Conservation (phyloP, 2,797 vertebrate species). For the Poecilia picta region DNA sequence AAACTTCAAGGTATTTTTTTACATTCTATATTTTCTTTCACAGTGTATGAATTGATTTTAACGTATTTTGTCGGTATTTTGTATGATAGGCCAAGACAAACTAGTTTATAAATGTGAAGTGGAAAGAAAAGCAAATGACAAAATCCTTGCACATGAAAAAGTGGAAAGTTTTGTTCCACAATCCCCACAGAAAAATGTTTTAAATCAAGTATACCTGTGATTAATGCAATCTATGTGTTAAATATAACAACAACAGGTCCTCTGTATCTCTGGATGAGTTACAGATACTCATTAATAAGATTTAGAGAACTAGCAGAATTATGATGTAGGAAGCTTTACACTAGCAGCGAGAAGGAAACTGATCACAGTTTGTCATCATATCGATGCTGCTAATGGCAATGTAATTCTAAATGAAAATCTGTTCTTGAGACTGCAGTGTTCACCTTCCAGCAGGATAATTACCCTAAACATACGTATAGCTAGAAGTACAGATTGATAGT, state of each 20-base stretch:
- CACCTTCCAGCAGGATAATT: not conserved
- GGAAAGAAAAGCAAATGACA: not conserved
- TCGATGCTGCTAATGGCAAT: not conserved
- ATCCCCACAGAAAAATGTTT: too few species aligned
- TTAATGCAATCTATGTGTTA: not conserved
- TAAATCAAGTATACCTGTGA: not conserved
- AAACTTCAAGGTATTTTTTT: constrained; percentile 54
- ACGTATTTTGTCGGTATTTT: not conserved
- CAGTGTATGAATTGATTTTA: not conserved
- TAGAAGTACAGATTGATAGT: not conserved
- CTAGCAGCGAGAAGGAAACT: not conserved
- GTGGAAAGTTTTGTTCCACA: not conserved
- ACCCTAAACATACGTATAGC: not conserved
- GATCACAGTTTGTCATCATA: not conserved
- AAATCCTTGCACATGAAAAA: not conserved
- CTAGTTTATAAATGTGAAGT: not conserved
- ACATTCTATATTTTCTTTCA: not conserved
- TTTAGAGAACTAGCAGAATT: not conserved
- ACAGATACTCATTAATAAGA: not conserved
- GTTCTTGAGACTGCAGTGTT: not conserved
- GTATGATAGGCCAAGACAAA: not conserved
- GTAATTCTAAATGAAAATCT: not conserved
- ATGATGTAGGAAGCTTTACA: not conserved
- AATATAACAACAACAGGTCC: not conserved
- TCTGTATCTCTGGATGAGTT: not conserved